These are phyloP conservation scores for Galemys pyrenaicus DNA, from an alignment of 2,113 vertebrate genomes.

Conservation along the genomic window DNA sequence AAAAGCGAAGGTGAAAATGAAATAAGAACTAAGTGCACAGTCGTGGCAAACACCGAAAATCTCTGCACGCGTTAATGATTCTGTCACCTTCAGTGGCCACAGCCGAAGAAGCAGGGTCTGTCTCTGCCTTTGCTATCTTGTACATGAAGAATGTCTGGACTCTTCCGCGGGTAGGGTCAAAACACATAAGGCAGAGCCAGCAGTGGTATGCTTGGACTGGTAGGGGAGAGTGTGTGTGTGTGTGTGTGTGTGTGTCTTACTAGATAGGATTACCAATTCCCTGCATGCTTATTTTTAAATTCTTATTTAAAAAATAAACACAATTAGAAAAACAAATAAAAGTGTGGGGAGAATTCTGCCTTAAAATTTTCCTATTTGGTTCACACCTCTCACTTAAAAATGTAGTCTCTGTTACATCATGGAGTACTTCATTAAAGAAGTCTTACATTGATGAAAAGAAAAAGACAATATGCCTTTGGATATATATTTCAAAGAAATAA, in stretches of 20 bases:
- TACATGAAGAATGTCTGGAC: neutral
- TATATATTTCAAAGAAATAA: no score
- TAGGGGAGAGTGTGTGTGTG: neutral
- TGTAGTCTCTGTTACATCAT: no score
- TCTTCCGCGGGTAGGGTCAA: neutral
- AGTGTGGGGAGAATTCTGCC: no score
- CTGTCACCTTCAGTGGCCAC: neutral
- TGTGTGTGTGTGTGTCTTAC: neutral
- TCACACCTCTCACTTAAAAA: no score
- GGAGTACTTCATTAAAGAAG: no score
- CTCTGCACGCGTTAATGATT: conserved; percentile 4
- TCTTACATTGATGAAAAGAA: no score
- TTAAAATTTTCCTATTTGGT: no score
- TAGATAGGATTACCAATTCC: no score
- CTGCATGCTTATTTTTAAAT: no score
- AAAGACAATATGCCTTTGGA: no score
- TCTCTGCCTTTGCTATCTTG: neutral
- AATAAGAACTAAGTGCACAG: conserved; percentile 15
- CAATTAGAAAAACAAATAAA: no score
- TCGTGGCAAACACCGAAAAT: neutral
- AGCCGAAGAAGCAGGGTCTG: conserved; percentile 54
- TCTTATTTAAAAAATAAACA: no score
- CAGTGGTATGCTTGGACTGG: neutral
- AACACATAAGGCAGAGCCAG: neutral
- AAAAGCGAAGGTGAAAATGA: neutral